Percentiles rank a stretch among this genome's conserved stretches.
Evolutionary conservation across 2,888 invertebrate genomes (phyloP).

Genomic region (Kryphioiulus occultus): DNA sequence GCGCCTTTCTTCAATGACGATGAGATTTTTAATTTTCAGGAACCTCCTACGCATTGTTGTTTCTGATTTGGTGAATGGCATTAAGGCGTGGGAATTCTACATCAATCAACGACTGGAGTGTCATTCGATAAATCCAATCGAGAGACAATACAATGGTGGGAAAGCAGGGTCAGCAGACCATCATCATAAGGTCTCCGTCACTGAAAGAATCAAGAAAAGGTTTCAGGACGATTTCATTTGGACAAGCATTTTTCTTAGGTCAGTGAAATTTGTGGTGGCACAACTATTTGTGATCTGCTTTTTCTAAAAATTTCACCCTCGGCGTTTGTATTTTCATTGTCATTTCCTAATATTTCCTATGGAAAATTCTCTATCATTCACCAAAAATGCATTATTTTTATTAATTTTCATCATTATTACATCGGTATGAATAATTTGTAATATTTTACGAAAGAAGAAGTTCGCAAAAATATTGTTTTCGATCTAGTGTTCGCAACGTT

Average conservation of each 20-base stretch:
- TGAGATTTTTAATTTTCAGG: neutral
- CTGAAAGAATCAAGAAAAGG: neutral
- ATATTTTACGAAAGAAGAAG: no score
- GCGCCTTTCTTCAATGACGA: no score
- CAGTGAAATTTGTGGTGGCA: neutral
- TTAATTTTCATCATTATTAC: no score
- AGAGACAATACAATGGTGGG: neutral
- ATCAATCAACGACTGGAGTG: neutral
- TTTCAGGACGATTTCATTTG: slow-evolving; percentile 19
- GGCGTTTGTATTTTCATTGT: no score
- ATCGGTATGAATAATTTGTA: no score
- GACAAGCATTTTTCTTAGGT: neutral
- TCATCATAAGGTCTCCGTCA: neutral
- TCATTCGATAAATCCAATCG: neutral
- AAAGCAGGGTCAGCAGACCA: neutral
- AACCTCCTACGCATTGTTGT: neutral
- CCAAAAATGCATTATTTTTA: no score
- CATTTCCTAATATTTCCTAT: no score
- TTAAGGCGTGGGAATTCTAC: neutral
- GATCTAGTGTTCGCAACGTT: no score
- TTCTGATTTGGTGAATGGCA: neutral
- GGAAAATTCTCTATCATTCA: no score
- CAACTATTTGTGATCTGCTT: no score
- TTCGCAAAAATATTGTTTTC: no score
- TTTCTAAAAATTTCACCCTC: no score